Percentiles rank a stretch among this genome's conserved stretches.
Evolutionary conservation across 2,113 vertebrate species (phyloP).

Genomic region (Otolemur garnettii): DNA sequence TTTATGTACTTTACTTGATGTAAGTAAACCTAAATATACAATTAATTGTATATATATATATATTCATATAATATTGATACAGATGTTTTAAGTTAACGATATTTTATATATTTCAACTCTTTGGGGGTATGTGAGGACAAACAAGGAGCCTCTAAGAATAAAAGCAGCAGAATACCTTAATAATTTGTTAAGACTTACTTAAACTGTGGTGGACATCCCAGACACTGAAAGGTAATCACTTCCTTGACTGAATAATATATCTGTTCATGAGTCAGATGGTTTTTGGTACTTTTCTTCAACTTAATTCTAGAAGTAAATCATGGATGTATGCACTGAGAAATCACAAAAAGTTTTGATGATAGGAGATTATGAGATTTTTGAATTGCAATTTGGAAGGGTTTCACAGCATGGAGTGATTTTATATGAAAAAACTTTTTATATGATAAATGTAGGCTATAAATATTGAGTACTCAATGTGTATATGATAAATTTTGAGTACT

Average conservation of each 20-base stretch:
- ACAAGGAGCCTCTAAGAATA: neutral
- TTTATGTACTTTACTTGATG: neutral
- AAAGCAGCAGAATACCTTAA: neutral
- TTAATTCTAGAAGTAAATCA: neutral
- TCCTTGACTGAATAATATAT: neutral
- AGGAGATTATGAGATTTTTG: neutral
- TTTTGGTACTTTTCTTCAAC: neutral
- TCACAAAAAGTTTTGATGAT: neutral
- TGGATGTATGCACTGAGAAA: neutral
- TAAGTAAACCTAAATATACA: neutral
- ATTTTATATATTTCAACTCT: neutral
- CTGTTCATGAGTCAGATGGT: neutral
- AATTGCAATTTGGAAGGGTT: neutral
- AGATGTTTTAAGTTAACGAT: neutral
- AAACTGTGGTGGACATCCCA: neutral
- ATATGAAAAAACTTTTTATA: neutral
- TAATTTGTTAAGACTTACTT: neutral
- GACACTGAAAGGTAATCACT: neutral
- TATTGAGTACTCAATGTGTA: neutral
- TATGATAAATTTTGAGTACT: neutral
- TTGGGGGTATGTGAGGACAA: neutral
- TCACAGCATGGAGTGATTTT: neutral
- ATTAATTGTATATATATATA: neutral
- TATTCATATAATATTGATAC: neutral
- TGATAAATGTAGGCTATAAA: neutral